Conservation (phyloP, 1,140 invertebrate species). For the Drosophila pachea region DNA sequence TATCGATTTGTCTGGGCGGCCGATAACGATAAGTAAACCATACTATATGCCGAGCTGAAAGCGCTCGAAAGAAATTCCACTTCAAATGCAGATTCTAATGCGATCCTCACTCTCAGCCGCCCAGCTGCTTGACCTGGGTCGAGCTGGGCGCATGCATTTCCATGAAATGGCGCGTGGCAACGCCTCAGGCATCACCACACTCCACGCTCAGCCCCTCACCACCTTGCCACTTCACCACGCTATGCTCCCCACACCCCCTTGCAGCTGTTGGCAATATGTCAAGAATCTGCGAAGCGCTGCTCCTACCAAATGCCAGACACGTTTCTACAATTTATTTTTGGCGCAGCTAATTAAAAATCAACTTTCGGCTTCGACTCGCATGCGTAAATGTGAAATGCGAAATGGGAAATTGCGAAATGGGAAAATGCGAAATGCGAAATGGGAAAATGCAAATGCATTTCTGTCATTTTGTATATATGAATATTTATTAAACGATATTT, state of each 20-base stretch:
- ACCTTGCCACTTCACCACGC: too few species aligned
- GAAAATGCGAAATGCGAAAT: slow-evolving; percentile 13
- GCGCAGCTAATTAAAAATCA: slow-evolving; percentile 68
- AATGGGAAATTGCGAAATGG: slow-evolving; percentile 16
- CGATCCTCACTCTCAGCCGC: neutral
- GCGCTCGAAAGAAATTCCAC: too few species aligned
- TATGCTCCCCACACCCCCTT: neutral
- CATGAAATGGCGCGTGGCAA: slow-evolving; percentile 61
- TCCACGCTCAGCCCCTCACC: neutral
- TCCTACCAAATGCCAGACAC: slow-evolving; percentile 35
- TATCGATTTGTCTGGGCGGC: slow-evolving; percentile 48
- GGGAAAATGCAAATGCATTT: slow-evolving; percentile 53
- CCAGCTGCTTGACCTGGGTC: slow-evolving; percentile 37
- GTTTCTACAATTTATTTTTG: slow-evolving; percentile 53
- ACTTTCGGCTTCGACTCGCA: slow-evolving; percentile 33
- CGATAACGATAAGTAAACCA: slow-evolving; percentile 55
- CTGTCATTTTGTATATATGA: slow-evolving; percentile 57
- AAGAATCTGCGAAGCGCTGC: slow-evolving; percentile 55
- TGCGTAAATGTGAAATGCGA: slow-evolving; percentile 27
- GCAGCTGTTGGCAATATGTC: slow-evolving; percentile 76
- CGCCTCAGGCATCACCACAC: slow-evolving; percentile 55
- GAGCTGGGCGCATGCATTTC: slow-evolving; percentile 49
- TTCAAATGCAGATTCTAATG: too few species aligned
- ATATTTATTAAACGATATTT: slow-evolving; percentile 60
- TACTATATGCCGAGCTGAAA: too few species aligned